Conservation (phyloP, 2,797 vertebrate genomes). For the Chrysolophus pictus region DNA sequence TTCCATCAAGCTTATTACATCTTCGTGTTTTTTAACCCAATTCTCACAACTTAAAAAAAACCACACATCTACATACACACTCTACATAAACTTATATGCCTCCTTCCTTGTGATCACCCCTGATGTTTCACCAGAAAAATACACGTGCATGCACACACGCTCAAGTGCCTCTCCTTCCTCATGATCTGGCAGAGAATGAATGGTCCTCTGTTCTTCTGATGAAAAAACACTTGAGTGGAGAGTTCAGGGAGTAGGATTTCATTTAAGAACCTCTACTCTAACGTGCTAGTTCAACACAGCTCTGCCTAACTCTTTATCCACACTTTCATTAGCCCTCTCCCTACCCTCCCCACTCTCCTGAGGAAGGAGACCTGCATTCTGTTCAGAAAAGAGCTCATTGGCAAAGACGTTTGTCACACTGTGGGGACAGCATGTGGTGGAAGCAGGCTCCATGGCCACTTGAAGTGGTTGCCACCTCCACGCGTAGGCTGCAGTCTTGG, state of each 20-base stretch:
- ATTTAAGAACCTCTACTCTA: not conserved
- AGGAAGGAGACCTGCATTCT: not conserved
- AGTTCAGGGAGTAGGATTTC: not conserved
- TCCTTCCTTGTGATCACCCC: not conserved
- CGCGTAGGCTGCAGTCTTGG: not conserved
- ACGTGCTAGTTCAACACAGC: not conserved
- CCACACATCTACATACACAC: not conserved
- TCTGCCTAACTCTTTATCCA: not conserved
- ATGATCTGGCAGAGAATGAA: not conserved
- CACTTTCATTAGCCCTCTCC: not conserved
- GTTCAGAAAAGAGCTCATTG: not conserved
- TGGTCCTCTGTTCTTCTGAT: not conserved
- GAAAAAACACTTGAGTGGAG: not conserved
- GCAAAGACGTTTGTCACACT: not conserved
- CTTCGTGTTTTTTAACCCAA: not conserved
- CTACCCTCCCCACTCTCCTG: not conserved
- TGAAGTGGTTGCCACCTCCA: not conserved
- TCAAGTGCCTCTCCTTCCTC: not conserved
- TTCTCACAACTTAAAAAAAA: not conserved
- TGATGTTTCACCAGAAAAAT: not conserved
- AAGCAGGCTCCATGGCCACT: not conserved
- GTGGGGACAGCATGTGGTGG: not conserved
- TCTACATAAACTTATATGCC: not conserved
- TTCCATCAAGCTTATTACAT: not conserved
- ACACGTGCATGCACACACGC: not conserved